These are phyloP conservation scores for Phragmatobia fuliginosa DNA, from an alignment of 2,888 invertebrate genomes.

Conservation along the genomic window DNA sequence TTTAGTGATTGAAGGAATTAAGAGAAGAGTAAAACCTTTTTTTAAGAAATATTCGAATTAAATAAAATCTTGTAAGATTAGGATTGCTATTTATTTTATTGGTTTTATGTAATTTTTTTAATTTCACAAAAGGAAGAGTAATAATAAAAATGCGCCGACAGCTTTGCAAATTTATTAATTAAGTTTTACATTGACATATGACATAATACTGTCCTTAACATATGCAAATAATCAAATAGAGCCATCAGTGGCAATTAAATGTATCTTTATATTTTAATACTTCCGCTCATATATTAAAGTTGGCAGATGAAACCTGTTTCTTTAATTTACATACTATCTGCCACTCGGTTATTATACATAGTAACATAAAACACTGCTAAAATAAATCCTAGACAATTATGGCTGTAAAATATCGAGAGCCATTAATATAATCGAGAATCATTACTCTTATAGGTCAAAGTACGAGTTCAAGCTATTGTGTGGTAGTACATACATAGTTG, in stretches of 20 bases:
- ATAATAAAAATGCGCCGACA: background rate
- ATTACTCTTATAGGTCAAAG: background rate
- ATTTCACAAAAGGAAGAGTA: too few species aligned
- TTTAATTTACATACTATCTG: background rate
- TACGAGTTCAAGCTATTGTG: background rate
- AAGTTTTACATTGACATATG: background rate
- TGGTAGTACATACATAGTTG: background rate
- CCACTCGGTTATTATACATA: background rate
- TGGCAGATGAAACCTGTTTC: conserved; percentile 3
- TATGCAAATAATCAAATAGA: background rate
- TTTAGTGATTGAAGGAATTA: background rate
- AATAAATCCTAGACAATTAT: too few species aligned
- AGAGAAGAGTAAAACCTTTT: background rate
- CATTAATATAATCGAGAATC: background rate
- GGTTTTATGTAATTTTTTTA: too few species aligned
- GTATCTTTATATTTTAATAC: background rate
- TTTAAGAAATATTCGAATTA: too few species aligned
- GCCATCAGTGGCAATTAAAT: background rate
- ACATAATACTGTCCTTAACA: background rate
- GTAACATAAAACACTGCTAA: background rate
- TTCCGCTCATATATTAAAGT: background rate
- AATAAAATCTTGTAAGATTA: too few species aligned
- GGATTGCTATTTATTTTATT: too few species aligned
- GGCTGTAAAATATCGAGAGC: too few species aligned
- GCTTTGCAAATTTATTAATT: background rate